A percentile compares a stretch with the other conserved stretches of the same genome.
Evolutionary conservation across 2,888 invertebrate genomes (phyloP).

Genomic region (Thecophora atra): DNA sequence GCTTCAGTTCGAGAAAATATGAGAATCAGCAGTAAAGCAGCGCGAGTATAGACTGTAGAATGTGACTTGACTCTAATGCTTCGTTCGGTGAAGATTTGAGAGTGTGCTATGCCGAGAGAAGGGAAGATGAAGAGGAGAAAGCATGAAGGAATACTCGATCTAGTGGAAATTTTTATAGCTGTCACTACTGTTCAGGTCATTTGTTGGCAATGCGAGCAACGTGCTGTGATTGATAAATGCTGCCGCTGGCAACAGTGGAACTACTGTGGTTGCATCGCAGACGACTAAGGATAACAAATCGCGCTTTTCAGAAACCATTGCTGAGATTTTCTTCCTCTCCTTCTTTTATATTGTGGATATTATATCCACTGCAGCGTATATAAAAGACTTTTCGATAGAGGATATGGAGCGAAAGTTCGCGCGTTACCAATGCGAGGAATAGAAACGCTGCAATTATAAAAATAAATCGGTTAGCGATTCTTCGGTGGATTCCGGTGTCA

Average conservation of each 20-base stretch:
- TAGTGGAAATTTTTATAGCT: slow-evolving; percentile 4
- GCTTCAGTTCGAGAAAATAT: too few species aligned
- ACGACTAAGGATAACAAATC: neutral
- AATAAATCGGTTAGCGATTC: too few species aligned
- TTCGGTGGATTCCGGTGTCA: too few species aligned
- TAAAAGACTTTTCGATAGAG: too few species aligned
- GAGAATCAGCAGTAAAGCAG: too few species aligned
- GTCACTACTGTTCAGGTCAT: slow-evolving; percentile 28
- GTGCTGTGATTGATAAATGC: slow-evolving; percentile 35
- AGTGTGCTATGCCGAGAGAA: too few species aligned
- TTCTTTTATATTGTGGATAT: neutral
- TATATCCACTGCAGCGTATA: too few species aligned
- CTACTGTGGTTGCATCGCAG: neutral
- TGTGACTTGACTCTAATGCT: neutral
- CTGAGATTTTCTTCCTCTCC: slow-evolving; percentile 11
- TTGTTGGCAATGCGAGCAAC: slow-evolving; percentile 34
- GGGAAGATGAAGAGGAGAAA: neutral
- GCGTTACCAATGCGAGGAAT: too few species aligned
- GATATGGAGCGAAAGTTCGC: too few species aligned
- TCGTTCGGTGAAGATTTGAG: neutral
- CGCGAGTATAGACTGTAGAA: neutral
- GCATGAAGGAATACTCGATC: neutral
- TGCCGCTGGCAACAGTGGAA: slow-evolving; percentile 12
- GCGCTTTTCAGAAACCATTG: slow-evolving; percentile 12
- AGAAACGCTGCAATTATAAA: too few species aligned